Evolutionary conservation across 2,113 vertebrate species (phyloP), one percentile per base, ranked within the genome.

Genomic region (Pelmatolapia mariae): DNA sequence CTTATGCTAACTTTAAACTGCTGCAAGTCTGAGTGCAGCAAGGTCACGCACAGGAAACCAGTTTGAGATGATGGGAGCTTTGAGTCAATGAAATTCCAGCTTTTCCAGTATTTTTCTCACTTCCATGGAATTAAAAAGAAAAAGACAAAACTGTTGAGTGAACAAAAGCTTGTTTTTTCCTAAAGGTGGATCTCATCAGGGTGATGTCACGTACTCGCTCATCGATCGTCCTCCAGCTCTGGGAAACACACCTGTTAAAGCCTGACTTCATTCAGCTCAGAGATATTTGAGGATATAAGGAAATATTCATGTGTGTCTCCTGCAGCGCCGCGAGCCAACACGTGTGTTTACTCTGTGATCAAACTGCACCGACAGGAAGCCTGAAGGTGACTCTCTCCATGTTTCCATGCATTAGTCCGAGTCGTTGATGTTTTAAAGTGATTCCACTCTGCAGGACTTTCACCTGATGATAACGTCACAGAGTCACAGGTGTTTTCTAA

Each of bases 381-480:
- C 22, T 43, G 66, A 71, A 13, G 36, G 0, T 9, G 56, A 59
- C 1, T 36, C 3, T 36, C 7, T 36, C 3, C 36, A 36, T 0
- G 57, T 31, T 31, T 71, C 6, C 56, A 8, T 59, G 19, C 63
- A 40, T 40, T 9, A 13, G 7, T 38, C n/a, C 8, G 8, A 15
- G 12, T 8, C 22, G 3, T 3, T 19, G 13, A 29, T 6, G 6
- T 18, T 59, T 59, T 59, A 3, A 31, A 59, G 16, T 10, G 38
- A 71, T 10, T 71, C 12, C n/a, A 22, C n/a, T 15, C 63, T 68
- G 63, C n/a, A 22, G 19, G 66, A 54, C 18, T 54, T 22, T 53
- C 3, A 54, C n/a, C 9, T 66, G 31, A 7, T 0, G n/a, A 19
- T 1, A 1, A 71, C 13, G 36, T 71, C 66, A 40, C 18, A n/a